Evolutionary conservation across 2,888 invertebrate genomes (phyloP), one percentile per base, ranked within the genome.

Genomic region (Laothoe populi): DNA sequence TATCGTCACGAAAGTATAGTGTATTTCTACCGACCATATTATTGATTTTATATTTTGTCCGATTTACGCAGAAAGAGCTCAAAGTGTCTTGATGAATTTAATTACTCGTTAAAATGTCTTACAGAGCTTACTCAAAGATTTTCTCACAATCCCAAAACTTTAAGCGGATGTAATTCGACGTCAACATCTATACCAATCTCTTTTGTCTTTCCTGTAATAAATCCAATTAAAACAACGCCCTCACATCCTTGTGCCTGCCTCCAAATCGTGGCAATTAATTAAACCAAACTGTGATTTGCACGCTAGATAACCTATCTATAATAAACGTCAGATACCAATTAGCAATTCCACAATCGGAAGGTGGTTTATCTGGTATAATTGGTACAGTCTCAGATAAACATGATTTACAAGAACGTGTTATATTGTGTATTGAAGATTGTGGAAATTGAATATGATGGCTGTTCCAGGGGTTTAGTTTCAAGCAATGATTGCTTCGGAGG

Each of bases 311-410:
- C 44, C 44, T 46, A 35, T 23, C 42, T 38, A 57, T 62, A 62
- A 62, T 58, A 57, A 48, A 57, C 57, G 62, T 48, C 58, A 48
- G 48, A 16, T 46, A 19, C 62, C 62, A 58, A 62, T 62, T 62
- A 62, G 62, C 62, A 62, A 58, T 62, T 62, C 62, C 46, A 46
- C 45, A 46, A 62, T 62, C 58, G 40, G 35, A 58, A 26, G 46
- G 45, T 44, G 35, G 58, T 62, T 58, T 57, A 46, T 57, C 24
- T 57, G 16, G 7, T 21, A 40, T 44, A 62, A 57, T 62, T 35
- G 46, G 16, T 58, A 42, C 40, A 44, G 26, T 59, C 31, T 19
- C 31, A 53, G 53, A 53, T 53, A 53, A 53, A 53, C 19, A 53
- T 53, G 53, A 53, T 53, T 53, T 53, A 53, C 31, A 35, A 23